Conservation (phyloP, 2,797 vertebrate genomes). For the Tarsius wallacei region DNA sequence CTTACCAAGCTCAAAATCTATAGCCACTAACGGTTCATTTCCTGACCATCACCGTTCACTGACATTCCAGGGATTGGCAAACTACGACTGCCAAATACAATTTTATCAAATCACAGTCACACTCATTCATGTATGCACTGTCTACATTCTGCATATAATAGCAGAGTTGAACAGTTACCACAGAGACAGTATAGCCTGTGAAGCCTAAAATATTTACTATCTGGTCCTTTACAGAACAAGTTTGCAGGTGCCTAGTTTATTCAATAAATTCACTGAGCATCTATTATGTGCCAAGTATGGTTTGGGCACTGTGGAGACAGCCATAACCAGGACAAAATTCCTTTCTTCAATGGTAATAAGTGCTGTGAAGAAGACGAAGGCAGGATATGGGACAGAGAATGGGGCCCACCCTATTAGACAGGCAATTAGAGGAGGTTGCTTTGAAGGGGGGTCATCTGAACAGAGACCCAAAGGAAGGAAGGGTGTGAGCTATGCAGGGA, state of each 20-base stretch:
- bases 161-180: background rate
- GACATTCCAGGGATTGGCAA: background rate
- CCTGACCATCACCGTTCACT: background rate
- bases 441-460: background rate
- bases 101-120: background rate
- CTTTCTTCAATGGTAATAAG: background rate
- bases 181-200: background rate
- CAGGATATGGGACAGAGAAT: background rate
- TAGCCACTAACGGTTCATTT: background rate
- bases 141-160: background rate
- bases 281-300: no score
- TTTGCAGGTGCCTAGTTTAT: background rate
- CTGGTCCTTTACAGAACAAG: background rate
- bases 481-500: accelerated
- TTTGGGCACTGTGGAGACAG: background rate
- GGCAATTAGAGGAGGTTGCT: background rate
- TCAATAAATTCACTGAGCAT: background rate
- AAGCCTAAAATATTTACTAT: background rate
- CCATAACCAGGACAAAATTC: background rate
- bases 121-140: background rate
- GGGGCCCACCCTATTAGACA: background rate
- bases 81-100: background rate
- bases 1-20: background rate
- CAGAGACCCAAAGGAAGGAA: background rate
- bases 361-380: background rate